Conservation (phyloP, 1,140 invertebrate genomes). For the Parasteatoda tepidariorum region DNA sequence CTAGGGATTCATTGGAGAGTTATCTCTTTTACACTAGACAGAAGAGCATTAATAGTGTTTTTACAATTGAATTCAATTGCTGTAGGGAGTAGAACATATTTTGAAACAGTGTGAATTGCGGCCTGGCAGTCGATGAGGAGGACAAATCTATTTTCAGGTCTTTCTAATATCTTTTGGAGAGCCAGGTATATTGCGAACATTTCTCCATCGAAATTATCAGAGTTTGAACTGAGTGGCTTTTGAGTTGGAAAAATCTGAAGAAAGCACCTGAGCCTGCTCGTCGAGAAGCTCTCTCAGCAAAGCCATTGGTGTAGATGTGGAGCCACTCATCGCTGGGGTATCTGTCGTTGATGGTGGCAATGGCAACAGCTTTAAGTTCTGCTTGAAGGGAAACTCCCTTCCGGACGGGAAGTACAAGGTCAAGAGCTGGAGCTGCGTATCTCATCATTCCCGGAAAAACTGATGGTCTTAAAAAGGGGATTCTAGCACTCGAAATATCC, state of each 20-base stretch:
- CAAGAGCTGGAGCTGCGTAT: neutral
- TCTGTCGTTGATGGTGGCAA: neutral
- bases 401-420: neutral
- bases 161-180: too few relatives aligned
- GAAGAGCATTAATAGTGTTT: too few relatives aligned
- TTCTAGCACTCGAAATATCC: neutral
- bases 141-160: too few relatives aligned
- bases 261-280: neutral
- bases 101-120: neutral
- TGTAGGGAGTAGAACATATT: neutral
- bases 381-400: neutral
- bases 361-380: neutral
- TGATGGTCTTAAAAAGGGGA: neutral
- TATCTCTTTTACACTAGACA: too few relatives aligned
- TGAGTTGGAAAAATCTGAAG: too few relatives aligned
- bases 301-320: neutral
- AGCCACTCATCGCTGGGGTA: neutral
- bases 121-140: constrained; percentile 1
- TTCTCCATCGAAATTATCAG: too few relatives aligned
- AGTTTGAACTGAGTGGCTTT: too few relatives aligned
- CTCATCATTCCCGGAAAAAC: neutral
- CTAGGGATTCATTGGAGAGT: too few relatives aligned
- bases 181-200: too few relatives aligned
- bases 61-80: too few relatives aligned
- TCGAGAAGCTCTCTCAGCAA: neutral